A percentile compares a stretch with the other conserved stretches of the same genome.
Evolutionary conservation across 2,113 vertebrate genomes (phyloP).

Genomic region (Excalfactoria chinensis): DNA sequence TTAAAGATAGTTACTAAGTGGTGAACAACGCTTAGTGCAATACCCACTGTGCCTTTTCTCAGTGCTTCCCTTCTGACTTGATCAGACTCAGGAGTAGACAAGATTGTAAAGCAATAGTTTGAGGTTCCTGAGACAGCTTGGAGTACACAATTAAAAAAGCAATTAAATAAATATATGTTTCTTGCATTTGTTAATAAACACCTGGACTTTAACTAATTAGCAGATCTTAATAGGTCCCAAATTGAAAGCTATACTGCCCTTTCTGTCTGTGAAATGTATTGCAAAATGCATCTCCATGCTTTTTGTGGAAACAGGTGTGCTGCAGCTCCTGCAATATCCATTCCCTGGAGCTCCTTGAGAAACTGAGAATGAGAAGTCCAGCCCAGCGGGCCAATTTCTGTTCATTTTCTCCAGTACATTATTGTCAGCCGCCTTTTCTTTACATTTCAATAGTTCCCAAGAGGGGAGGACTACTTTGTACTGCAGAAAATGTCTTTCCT

Average conservation of each 20-base stretch:
- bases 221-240: background rate
- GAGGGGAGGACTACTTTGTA: background rate
- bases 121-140: background rate
- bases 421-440: background rate
- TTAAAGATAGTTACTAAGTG: background rate
- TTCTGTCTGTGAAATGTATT: background rate
- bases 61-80: background rate
- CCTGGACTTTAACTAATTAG: background rate
- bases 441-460: background rate
- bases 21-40: background rate
- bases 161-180: background rate
- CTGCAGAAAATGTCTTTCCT: background rate
- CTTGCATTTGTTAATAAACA: background rate
- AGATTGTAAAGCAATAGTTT: background rate
- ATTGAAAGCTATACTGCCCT: background rate
- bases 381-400: background rate
- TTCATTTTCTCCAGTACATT: background rate
- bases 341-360: background rate
- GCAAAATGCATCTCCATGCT: background rate
- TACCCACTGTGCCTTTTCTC: accelerated
- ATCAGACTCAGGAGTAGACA: background rate
- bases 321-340: background rate
- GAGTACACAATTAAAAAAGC: background rate
- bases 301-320: background rate
- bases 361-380: background rate